A percentile compares a stretch with the other conserved stretches of the same genome.
phyloP scores from a whole-genome alignment of 2,113 vertebrate genomes.

The Aspidoscelis tigris region DNA sequence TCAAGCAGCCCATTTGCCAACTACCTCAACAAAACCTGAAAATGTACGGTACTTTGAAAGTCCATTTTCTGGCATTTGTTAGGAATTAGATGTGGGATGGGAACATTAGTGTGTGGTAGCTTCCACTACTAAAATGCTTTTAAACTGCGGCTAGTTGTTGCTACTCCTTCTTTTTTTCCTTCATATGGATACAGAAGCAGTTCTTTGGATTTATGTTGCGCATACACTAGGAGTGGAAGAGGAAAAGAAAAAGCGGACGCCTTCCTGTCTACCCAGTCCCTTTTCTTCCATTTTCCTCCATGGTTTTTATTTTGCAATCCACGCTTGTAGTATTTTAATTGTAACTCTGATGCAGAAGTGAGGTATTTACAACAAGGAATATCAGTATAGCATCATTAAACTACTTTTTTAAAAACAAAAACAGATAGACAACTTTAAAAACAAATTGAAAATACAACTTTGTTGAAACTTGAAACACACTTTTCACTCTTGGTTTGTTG shows the following conservation, averaged over 20 bases:
- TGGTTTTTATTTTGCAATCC: neutral
- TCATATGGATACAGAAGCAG: neutral
- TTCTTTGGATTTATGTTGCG: neutral
- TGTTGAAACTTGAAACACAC: conserved; percentile 57
- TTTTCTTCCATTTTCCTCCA: neutral
- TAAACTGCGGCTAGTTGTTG: neutral
- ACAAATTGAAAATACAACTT: conserved; percentile 45
- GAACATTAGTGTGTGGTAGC: neutral
- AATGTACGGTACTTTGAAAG: too few relatives aligned
- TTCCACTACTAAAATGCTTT: neutral
- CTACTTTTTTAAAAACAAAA: conserved; percentile 31
- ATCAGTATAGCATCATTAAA: conserved; percentile 7
- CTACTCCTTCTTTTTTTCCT: too few relatives aligned
- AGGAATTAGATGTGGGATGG: too few relatives aligned
- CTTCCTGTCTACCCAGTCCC: neutral
- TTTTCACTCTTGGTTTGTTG: conserved; percentile 59
- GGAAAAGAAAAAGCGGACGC: neutral
- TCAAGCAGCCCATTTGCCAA: too few relatives aligned
- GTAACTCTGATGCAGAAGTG: conserved; percentile 19
- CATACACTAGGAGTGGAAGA: too few relatives aligned
- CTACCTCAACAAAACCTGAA: too few relatives aligned
- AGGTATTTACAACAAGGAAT: conserved; percentile 32
- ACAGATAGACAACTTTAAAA: conserved; percentile 37
- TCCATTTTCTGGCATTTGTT: too few relatives aligned
- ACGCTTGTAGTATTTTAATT: conserved; percentile 1